Base-by-base conservation (phyloP, 2,113 vertebrate genomes). In the Bucco capensis region DNA sequence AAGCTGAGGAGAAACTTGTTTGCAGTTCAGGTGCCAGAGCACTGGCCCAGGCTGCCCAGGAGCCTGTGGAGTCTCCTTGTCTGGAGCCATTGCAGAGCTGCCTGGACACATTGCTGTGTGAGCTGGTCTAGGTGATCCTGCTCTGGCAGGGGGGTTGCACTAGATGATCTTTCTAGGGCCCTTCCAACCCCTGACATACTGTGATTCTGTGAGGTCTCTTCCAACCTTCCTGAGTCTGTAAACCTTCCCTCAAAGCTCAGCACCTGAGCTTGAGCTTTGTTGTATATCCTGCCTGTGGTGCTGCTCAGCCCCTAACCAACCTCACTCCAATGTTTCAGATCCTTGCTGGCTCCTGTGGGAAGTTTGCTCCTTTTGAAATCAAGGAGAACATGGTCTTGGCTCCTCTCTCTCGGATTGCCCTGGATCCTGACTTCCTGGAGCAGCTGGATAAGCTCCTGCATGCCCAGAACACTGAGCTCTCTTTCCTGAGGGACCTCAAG, bases 351-450 rank as follows among this genome's bases (percentile, higher is more conserved):
- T 98, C 98, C 14, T 99, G 99, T 79, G 99, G 99, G 17, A 99
- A 99, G 94, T 99, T 99, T 95, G 99, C 99, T 74, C 99, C 99
- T 10, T 99, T 99, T 96, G 99, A 99, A 87, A 99, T 99, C 33
- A 99, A 98, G 95, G 98, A 98, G 86, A 98, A 99, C 96, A 99
- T 99, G 99, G 96, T 95, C 61, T 93, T 99, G 10, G 99, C 99
- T 19, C 99, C 99, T 2, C 95, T 98, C 47, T 98, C 95, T 49
- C 98, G 99, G 2, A 97, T 98, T 5, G 85, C 96, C 56, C 97
- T 97, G 74, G 98, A 98, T 21, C 98, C 98, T 6, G 97, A 98
- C 2, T 89, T 90, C 80, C 94, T 98, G 4, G 98, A 98, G 1
- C 98, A 97, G 56, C 94, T 99, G 42, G 99, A 99, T 86, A 95